Evolutionary conservation across 2,888 invertebrate species (phyloP).

Genomic region (Agonopterix alstromeriana): DNA sequence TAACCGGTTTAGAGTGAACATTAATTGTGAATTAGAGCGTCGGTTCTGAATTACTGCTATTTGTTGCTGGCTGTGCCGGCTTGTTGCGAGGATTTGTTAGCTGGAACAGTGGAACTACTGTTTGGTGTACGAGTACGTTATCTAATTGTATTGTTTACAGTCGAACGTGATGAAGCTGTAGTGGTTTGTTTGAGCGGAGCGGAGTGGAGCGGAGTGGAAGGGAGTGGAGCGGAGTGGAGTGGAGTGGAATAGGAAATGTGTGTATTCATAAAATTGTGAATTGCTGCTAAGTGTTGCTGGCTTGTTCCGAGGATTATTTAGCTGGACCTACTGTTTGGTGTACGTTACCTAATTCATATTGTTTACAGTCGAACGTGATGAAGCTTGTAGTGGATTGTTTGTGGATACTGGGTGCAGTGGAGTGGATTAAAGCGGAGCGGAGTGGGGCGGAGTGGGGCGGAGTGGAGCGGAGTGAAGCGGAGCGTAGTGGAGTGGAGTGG

Average conservation of each 20-base stretch:
- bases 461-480: not conserved
- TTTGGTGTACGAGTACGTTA: too few species aligned
- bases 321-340: too few species aligned
- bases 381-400: too few species aligned
- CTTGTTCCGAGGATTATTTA: constrained; percentile 20
- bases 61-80: constrained; percentile 26
- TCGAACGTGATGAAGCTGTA: not conserved
- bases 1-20: constrained; percentile 29
- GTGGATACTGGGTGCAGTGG: not conserved
- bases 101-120: too few species aligned
- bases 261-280: too few species aligned
- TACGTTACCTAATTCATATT: too few species aligned
- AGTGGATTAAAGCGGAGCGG: not conserved
- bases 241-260: too few species aligned
- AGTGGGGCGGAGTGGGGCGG: not conserved
- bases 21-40: constrained; percentile 55
- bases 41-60: constrained; percentile 36
- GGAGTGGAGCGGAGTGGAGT: not conserved
- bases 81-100: constrained; percentile 20
- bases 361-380: not conserved
- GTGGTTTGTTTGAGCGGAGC: not conserved
- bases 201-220: not conserved
- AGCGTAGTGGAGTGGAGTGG: not conserved
- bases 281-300: constrained; percentile 42
- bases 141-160: not conserved